Evolutionary conservation across 2,888 invertebrate genomes (phyloP), one percentile per base, ranked within the genome.

Genomic region (Phoenoteleia sp.): DNA sequence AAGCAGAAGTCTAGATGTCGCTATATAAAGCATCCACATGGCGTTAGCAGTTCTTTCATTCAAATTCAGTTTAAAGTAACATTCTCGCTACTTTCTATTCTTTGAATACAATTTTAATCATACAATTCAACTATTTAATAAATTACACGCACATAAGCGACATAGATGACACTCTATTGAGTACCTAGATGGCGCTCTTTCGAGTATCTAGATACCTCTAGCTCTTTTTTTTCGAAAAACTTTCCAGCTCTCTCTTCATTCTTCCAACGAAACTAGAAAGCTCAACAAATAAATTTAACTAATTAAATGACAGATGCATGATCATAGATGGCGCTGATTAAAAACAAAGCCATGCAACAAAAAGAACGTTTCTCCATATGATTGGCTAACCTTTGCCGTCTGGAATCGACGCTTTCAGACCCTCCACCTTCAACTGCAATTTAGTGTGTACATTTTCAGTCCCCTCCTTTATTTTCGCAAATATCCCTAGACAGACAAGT

Each of bases 401-500:
- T 80, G 93, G 90, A 88, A 89, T 90, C 86, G 92, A 91, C 89
- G 94, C 94, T 91, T 94, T 94, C 89, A 95, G 94, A 84, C 95
- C 95, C 89, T 99, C 99, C 13, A 98, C 98, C 93, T 98, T 98
- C 0, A 98, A 98, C 94, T 99, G 99, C 80, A 99, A 96, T 94
- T 98, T 98, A 79, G 98, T 98, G 91, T 98, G 98, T 89, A 99
- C 97, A 87, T 96, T 98, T 94, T 99, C 99, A 0, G 99, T 99
- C 60, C 98, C 98, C 93, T 99, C 99, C 95, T 99, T 99, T 95
- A 99, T 98, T 94, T 98, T 99, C 75, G 98, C 98, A 90, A 99
- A 95, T 92, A 99, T 97, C 93, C 98, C 98, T 97, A 92, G 92
- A 90, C 92, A 92, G 86, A 87, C 62, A 87, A 47, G 56, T 45